phyloP scores from a whole-genome alignment of 2,113 vertebrate genomes.

The Tenebrosternarchus preto region DNA sequence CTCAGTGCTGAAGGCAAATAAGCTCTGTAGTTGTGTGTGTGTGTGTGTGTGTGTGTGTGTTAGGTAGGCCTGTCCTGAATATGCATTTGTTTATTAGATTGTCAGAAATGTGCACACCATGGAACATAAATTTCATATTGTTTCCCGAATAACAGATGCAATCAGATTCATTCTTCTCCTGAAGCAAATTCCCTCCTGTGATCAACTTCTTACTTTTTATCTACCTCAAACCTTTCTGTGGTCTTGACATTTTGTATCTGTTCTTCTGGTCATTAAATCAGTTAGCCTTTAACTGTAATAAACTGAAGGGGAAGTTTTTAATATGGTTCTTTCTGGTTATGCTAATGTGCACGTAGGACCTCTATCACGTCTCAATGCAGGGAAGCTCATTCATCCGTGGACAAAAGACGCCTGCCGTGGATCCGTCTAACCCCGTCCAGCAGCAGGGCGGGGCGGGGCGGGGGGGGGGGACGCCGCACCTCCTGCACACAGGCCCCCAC shows the following conservation, averaged over 20 bases:
- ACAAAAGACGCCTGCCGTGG: too few species aligned
- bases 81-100: slow-evolving; percentile 9
- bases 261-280: not conserved
- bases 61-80: not conserved
- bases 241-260: slow-evolving; percentile 1
- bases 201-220: not conserved
- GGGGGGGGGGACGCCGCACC: too few species aligned
- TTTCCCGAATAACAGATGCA: not conserved
- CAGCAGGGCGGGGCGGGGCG: too few species aligned
- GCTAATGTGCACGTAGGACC: not conserved
- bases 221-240: not conserved
- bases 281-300: too few species aligned
- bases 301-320: not conserved
- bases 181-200: not conserved
- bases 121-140: not conserved
- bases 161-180: not conserved
- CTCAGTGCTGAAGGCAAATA: slow-evolving; percentile 1
- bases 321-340: slow-evolving; percentile 23
- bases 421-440: not conserved
- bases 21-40: not conserved
- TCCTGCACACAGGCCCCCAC: too few species aligned
- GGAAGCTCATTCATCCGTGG: not conserved
- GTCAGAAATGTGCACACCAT: not conserved
- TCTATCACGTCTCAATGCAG: too few species aligned
- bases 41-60: not conserved